phyloP scores from a whole-genome alignment of 1,140 invertebrate genomes.

The Leptopilina clavipes region DNA sequence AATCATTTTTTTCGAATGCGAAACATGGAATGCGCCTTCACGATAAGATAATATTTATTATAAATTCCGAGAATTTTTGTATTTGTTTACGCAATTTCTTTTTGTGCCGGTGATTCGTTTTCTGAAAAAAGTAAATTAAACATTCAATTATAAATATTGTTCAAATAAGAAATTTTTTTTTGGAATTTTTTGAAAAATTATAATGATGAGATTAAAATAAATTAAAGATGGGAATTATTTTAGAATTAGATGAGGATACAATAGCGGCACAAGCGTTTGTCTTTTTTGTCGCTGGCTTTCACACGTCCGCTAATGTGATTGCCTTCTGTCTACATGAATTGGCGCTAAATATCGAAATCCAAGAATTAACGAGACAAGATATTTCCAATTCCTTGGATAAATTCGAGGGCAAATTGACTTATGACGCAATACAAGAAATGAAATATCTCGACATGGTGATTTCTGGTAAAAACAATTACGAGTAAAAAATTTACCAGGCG shows the following conservation, averaged over 20 bases:
- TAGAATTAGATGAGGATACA: conserved; percentile 76
- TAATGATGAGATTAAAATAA: too few species aligned
- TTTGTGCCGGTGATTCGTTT: too few species aligned
- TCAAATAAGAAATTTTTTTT: too few species aligned
- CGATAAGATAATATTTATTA: too few species aligned
- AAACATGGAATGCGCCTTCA: too few species aligned
- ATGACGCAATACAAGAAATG: conserved; percentile 78
- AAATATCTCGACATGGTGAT: conserved; percentile 79
- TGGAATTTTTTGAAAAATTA: too few species aligned
- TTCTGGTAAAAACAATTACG: conserved; percentile 67
- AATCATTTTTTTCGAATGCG: too few species aligned
- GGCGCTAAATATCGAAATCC: conserved; percentile 80
- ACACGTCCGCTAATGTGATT: conserved; percentile 84
- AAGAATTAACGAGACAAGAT: conserved; percentile 79
- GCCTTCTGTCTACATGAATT: conserved; percentile 81
- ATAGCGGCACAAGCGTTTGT: conserved; percentile 81
- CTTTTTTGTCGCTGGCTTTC: conserved; percentile 85
- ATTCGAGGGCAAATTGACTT: conserved; percentile 75
- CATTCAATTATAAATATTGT: too few species aligned
- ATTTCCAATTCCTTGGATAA: conserved; percentile 74
- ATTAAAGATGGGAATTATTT: too few species aligned
- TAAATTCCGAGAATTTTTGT: too few species aligned
- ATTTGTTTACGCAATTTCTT: too few species aligned
- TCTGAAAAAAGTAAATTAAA: too few species aligned
- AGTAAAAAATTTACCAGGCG: conserved; percentile 48